Evolutionary conservation across 2,113 vertebrate species (phyloP).

Genomic region (Catharus minimus): DNA sequence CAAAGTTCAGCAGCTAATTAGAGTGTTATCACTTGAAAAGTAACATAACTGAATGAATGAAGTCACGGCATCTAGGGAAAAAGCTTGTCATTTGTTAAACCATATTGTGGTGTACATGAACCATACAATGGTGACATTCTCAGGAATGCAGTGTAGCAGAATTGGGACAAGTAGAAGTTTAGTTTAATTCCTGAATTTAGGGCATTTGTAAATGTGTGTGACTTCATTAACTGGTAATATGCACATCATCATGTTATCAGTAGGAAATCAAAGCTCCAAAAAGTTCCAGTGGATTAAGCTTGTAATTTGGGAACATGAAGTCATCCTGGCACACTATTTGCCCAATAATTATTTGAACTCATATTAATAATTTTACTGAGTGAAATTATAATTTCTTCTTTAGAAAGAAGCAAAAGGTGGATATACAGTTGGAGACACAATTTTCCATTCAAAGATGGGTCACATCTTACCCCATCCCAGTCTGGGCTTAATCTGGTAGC

Average conservation of each 20-base stretch:
- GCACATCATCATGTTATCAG: background rate
- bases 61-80: conserved; percentile 63
- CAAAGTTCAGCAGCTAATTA: conserved; percentile 78
- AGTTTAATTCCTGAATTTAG: background rate
- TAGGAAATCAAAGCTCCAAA: background rate
- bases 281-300: background rate
- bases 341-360: background rate
- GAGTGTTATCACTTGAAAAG: conserved; percentile 76
- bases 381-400: background rate
- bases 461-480: background rate
- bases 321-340: background rate
- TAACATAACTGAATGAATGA: conserved; percentile 63
- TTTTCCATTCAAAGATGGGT: background rate
- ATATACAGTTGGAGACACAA: background rate
- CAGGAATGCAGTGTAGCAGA: background rate
- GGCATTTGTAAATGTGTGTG: background rate
- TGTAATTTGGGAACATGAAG: background rate
- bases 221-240: background rate
- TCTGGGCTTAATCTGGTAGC: background rate
- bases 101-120: conserved; percentile 18
- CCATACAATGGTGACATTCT: conserved; percentile 58
- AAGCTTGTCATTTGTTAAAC: conserved; percentile 58
- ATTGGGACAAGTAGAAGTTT: background rate
- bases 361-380: background rate
- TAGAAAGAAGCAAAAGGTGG: background rate